phyloP scores from a whole-genome alignment of 1,140 invertebrate species.

The Drosophila albomicans region DNA sequence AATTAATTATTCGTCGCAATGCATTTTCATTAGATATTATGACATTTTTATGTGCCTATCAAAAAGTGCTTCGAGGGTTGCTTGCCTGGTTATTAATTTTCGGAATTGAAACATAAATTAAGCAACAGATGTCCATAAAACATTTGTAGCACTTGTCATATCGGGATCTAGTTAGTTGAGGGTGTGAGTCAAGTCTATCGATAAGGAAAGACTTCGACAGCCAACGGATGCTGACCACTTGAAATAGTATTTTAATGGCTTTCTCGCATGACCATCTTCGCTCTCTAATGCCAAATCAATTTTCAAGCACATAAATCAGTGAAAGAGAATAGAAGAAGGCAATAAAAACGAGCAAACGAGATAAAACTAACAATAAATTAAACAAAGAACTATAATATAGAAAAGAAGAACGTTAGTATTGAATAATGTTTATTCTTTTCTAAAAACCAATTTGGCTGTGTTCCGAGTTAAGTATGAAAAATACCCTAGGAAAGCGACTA shows the following conservation, averaged over 20 bases:
- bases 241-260: conserved; percentile 58
- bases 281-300: conserved; percentile 67
- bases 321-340: conserved; percentile 28
- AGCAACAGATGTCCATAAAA: conserved; percentile 76
- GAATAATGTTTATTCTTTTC: conserved; percentile 1
- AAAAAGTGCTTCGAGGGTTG: background rate
- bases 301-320: conserved; percentile 70
- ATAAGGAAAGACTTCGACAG: conserved; percentile 30
- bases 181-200: background rate
- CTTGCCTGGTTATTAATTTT: conserved; percentile 28
- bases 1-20: conserved; percentile 76
- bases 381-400: conserved; percentile 58
- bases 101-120: conserved; percentile 79
- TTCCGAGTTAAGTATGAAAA: conserved; percentile 8
- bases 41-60: conserved; percentile 71
- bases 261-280: conserved; percentile 28
- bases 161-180: conserved; percentile 42
- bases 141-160: conserved; percentile 76
- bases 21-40: conserved; percentile 77
- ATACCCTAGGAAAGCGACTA: conserved; percentile 13
- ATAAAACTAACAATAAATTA: conserved; percentile 70
- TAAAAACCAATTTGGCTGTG: conserved; percentile 2
- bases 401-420: conserved; percentile 22
- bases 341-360: conserved; percentile 42
- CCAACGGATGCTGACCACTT: conserved; percentile 48